Evolutionary conservation across 2,113 vertebrate species (phyloP), one percentile per base, ranked within the genome.

Genomic region (Melanostigma gelatinosum): DNA sequence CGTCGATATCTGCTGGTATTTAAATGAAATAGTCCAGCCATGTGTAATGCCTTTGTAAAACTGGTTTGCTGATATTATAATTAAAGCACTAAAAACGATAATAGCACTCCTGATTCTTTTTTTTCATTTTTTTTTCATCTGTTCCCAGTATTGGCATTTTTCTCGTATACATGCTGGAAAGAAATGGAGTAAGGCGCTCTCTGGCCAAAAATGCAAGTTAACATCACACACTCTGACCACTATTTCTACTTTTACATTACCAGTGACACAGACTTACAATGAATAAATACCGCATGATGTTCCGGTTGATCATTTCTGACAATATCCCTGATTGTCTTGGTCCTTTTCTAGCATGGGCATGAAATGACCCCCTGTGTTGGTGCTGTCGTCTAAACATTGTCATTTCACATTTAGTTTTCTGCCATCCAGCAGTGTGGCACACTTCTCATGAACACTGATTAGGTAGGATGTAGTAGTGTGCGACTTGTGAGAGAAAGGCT

Each of bases 251-350:
- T 90, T 85, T 88, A 94, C 87, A 89, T 86, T 83, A 93, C 88
- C 86, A 85, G 87, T 88, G 86, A 92, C 85, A 92, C 87, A 93
- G 87, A 93, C 86, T 84, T 87, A 93, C 89, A 89, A 89, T 88
- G 85, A 93, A 91, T 92, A 94, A 93, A 92, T 90, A 93, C 80
- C 77, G 80, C 85, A 82, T 92, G 70, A 90, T 92, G 87, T 88
- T 89, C 80, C 87, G 75, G 77, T 89, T 89, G 73, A 88, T 90
- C 36, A 80, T 83, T 91, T 93, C 84, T 89, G 93, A 94, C 93
- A 92, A 93, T 93, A 88, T 94, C 90, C 93, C 92, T 93, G 93
- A 94, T 94, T 94, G 91, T 91, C 91, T 90, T 83, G 87, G 86
- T 93, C 78, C 71, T 91, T 92, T 87, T 90, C 86, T 91, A 69